These are phyloP conservation scores for Falcunculus frontatus DNA, from an alignment of 2,113 vertebrate species.

Conservation along the genomic window DNA sequence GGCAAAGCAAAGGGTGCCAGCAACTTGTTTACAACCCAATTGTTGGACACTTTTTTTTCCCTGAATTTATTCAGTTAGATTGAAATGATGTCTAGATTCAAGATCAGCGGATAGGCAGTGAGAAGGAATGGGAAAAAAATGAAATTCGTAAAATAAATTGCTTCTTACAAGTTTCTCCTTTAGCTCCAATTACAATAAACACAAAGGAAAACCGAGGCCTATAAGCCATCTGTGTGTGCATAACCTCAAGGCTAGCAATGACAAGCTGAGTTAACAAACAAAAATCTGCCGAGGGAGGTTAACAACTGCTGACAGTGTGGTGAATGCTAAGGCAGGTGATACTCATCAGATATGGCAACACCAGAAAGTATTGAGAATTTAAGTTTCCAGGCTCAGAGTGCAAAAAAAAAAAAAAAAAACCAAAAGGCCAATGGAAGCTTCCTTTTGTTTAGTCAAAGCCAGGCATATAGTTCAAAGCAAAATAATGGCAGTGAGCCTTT, in stretches of 20 bases:
- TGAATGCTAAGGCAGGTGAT: conserved; percentile 35
- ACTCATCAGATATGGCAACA: conserved; percentile 32
- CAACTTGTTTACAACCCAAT: background rate
- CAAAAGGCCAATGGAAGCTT: background rate
- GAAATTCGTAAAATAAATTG: background rate
- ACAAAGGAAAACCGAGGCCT: background rate
- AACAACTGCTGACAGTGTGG: conserved; percentile 9
- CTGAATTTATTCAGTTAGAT: background rate
- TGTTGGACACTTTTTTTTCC: background rate
- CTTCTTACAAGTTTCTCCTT: background rate
- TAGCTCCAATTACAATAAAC: background rate
- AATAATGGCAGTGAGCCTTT: background rate
- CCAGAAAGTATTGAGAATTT: background rate
- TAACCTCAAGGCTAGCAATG: conserved; percentile 23
- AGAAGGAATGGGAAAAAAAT: background rate
- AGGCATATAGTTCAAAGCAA: background rate
- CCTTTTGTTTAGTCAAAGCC: background rate
- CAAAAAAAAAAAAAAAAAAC: background rate
- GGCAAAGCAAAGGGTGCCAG: background rate
- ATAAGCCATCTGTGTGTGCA: background rate
- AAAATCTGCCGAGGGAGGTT: conserved; percentile 19
- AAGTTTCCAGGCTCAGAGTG: background rate
- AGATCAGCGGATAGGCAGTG: background rate
- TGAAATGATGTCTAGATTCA: background rate
- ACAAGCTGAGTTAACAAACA: conserved; percentile 22